These are phyloP conservation scores for Sycophila texana DNA, from an alignment of 2,888 invertebrate species.

Conservation along the genomic window DNA sequence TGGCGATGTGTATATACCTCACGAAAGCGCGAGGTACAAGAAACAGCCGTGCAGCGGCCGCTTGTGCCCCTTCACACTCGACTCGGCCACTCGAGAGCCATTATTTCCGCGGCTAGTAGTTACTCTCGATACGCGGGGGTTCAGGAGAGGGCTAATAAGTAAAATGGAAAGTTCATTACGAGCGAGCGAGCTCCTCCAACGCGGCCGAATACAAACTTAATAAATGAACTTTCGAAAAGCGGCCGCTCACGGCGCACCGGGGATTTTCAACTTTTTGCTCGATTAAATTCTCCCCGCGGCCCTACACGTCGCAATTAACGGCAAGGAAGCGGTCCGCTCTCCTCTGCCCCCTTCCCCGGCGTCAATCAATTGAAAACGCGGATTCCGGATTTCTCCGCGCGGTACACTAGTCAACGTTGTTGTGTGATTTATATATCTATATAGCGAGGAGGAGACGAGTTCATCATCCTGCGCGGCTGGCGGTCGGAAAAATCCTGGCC, in stretches of 20 bases:
- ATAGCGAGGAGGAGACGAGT: too few species aligned
- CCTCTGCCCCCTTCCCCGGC: too few species aligned
- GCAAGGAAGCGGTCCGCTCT: too few species aligned
- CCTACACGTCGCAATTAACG: too few species aligned
- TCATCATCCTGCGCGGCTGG: too few species aligned
- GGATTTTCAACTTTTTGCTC: too few species aligned
- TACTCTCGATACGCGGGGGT: neutral
- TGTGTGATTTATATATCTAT: too few species aligned
- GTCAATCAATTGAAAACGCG: too few species aligned
- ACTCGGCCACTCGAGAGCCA: neutral
- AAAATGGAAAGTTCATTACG: conserved; percentile 31
- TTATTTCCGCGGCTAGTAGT: neutral
- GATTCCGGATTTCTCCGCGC: too few species aligned
- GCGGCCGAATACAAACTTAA: conserved; percentile 31
- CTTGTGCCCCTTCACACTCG: neutral
- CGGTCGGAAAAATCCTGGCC: too few species aligned
- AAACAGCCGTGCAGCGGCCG: neutral
- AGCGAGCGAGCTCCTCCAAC: neutral
- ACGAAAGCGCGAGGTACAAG: neutral
- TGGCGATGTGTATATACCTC: neutral
- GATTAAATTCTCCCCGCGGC: too few species aligned
- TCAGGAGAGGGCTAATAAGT: conserved; percentile 10
- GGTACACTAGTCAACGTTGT: too few species aligned
- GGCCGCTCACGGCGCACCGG: conserved; percentile 5
- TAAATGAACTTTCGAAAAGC: conserved; percentile 41